Base-by-base conservation (phyloP, 2,888 invertebrate genomes). In the Leptinotarsa tumamoca region DNA sequence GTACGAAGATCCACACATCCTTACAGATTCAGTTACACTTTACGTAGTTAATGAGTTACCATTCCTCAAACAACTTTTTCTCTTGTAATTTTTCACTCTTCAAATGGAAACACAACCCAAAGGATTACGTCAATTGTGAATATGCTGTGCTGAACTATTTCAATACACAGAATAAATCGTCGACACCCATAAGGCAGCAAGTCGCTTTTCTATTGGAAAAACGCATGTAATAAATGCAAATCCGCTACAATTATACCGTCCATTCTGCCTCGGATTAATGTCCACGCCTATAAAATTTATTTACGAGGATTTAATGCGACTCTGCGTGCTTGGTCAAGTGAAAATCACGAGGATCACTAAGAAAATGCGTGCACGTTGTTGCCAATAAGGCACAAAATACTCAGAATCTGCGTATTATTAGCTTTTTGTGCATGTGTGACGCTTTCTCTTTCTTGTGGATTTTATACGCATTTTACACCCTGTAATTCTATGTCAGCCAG, bases 191-290 rank as follows among this genome's bases (percentile, higher is more conserved):
- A 54, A 73, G 72, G 73, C 71, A 67, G 74, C 72, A 67, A 72
- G 72, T 78, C 73, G 74, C 66, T 72, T 18, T 70, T 74, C 70
- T 73, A 78, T 76, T 78, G 75, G 75, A 72, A 76, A 72, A 76
- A 71, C 70, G 67, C 63, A 58, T 56, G 66, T 73, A 69, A 78
- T 74, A 21, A 72, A 76, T 78, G 78, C 72, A 78, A 78, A 78
- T 76, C 67, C 72, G 72, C 73, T 63, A 76, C 74, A 74, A 74
- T 74, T 74, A 74, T 66, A 67, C 61, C 70, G 70, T 70, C 74
- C 74, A 67, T 74, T 70, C 66, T 70, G 70, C 66, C 54, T 70
- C n/a, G 66, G 66, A 70, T 70, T 74, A 74, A 21, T 67, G 74
- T 74, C 66, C 70, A 74, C 74, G 74, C 74, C 74, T 74, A 50